Base-by-base conservation (phyloP, 2,888 invertebrate genomes). In the Agrotis exclamationis region DNA sequence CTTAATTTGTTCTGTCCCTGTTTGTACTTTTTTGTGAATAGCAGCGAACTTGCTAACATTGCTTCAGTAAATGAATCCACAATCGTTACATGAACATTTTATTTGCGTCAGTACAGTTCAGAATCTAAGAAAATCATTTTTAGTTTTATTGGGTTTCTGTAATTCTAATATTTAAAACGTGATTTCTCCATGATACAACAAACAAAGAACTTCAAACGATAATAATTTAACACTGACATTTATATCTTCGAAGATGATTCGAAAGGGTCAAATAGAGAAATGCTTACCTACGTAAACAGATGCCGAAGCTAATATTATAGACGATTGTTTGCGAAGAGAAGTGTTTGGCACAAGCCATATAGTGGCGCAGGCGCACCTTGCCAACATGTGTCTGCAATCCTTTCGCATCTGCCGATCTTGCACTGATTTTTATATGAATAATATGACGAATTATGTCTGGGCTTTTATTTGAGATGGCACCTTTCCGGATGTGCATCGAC, bases 391-490 rank as follows among this genome's bases (percentile, higher is more conserved):
- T 94, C 94, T 94, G 94, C 94, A 95, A 96, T 95, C 96, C 96
- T 96, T 96, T 96, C 93, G 88, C 95, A 96, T 96, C 96, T 95
- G 85, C 85, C 79, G 76, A 79, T 78, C 70, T 81, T 85, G 95
- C 95, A 94, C 94, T 94, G 95, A 95, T 95, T 95, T 94, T 93
- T 94, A 95, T 94, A 80, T 95, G 95, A 95, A 95, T 94, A 94
- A 95, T 96, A 95, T 96, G 96, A 95, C 95, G 96, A 96, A 95
- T 94, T 95, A 95, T 94, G 88, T 88, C 88, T 89, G 88, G 83
- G 87, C 94, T 89, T 94, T 96, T 95, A 95, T 95, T 88, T 91
- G 92, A 89, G 88, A 88, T 91, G 89, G 88, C 96, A 96, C 96
- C 96, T 96, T 96, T 93, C 94, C 96, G 96, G 96, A 96, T 96